A percentile compares a stretch with the other conserved stretches of the same genome.
Conservation (phyloP, 2,797 vertebrate species). For the Rhadinocentrus ornatus region DNA sequence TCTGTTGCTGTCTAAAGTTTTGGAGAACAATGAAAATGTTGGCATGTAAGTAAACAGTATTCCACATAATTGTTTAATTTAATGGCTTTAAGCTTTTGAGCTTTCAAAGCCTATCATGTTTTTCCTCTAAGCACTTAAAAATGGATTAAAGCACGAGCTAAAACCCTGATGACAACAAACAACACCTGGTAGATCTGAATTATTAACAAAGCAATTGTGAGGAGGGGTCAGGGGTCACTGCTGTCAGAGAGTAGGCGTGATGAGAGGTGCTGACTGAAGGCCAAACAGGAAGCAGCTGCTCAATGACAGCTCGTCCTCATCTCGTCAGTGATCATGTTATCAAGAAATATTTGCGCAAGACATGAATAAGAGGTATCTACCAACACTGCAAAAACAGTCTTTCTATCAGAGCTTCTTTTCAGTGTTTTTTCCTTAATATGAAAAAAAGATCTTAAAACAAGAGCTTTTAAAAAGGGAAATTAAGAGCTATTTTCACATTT, state of each 20-base stretch:
- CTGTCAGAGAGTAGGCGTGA: constrained; percentile 25
- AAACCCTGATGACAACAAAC: background rate
- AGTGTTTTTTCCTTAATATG: too few relatives aligned
- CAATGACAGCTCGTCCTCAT: constrained; percentile 12
- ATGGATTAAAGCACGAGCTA: background rate
- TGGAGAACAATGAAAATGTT: too few relatives aligned
- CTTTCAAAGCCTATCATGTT: background rate
- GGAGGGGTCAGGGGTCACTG: constrained; percentile 48
- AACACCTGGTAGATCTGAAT: constrained; percentile 63
- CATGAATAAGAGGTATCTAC: background rate
- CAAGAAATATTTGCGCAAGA: background rate
- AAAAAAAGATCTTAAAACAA: too few relatives aligned
- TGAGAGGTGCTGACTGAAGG: constrained; percentile 35
- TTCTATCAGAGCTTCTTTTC: too few relatives aligned
- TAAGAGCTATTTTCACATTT: too few relatives aligned
- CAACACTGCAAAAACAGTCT: too few relatives aligned
- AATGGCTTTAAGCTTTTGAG: background rate
- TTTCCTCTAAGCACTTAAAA: background rate
- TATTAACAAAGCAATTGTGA: constrained; percentile 49
- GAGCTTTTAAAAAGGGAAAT: too few relatives aligned
- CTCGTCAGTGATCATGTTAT: constrained; percentile 30
- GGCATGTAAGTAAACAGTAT: background rate
- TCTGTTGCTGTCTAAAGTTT: background rate
- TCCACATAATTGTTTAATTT: background rate
- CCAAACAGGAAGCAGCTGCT: constrained; percentile 70